Percentiles rank a stretch among this genome's conserved stretches.
phyloP scores from a whole-genome alignment of 92 coral and sea anemone genomes.

The Epizoanthus stellaris region DNA sequence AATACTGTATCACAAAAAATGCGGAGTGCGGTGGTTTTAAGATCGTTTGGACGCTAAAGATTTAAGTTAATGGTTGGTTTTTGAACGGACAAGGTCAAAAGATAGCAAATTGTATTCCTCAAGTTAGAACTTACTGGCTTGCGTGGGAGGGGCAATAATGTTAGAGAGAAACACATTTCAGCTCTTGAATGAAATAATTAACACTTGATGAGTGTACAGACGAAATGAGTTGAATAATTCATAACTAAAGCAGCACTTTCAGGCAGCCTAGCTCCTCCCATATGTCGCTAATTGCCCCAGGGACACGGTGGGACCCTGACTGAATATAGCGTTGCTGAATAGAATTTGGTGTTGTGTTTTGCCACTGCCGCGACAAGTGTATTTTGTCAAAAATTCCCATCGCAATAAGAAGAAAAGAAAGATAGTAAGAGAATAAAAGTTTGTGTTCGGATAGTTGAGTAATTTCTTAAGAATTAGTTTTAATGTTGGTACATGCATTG shows the following conservation, averaged over 20 bases:
- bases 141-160: slow-evolving; percentile 32
- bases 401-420: slow-evolving; percentile 3
- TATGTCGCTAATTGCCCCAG: slow-evolving; percentile 25
- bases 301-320: slow-evolving; percentile 26
- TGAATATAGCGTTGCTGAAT: slow-evolving; percentile 30
- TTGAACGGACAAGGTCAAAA: not conserved
- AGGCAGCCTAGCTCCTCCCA: slow-evolving; percentile 44
- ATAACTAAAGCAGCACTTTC: slow-evolving; percentile 44
- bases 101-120: too few relatives aligned
- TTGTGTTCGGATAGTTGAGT: not conserved
- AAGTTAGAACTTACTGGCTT: slow-evolving; percentile 43
- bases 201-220: slow-evolving; percentile 74
- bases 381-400: slow-evolving; percentile 34
- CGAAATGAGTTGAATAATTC: slow-evolving; percentile 89
- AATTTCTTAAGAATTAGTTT: not conserved
- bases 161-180: slow-evolving; percentile 32
- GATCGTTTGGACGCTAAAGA: slow-evolving; percentile 7
- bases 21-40: slow-evolving; percentile 7
- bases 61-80: not conserved
- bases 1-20: slow-evolving; percentile 12
- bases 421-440: slow-evolving; percentile 5
- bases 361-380: slow-evolving; percentile 32
- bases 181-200: slow-evolving; percentile 72
- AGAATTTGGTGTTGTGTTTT: slow-evolving; percentile 13
- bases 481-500: not conserved